phyloP scores from a whole-genome alignment of 2,888 invertebrate genomes.

The Seladonia tumulorum region DNA sequence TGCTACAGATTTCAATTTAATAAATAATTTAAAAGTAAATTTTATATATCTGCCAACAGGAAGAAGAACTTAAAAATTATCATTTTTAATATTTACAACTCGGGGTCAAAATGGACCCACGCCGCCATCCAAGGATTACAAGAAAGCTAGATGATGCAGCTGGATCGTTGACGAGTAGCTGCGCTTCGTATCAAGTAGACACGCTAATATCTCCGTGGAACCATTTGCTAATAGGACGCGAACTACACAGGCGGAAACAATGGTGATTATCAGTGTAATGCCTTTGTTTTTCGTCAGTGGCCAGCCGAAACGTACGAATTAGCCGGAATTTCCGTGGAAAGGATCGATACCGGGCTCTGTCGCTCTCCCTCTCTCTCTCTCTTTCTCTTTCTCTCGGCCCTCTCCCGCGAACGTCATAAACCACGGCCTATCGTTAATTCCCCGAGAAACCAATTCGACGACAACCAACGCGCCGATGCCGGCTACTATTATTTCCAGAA shows the following conservation, averaged over 20 bases:
- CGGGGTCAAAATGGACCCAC: too few species aligned
- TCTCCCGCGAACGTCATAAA: slow-evolving; percentile 65
- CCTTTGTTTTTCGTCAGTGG: slow-evolving; percentile 43
- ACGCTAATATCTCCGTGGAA: neutral
- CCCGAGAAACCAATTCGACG: slow-evolving; percentile 66
- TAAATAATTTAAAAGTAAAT: neutral
- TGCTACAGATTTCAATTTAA: neutral
- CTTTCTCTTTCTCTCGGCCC: neutral
- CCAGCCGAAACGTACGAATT: slow-evolving; percentile 55
- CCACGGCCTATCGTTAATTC: slow-evolving; percentile 67
- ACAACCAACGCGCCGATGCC: slow-evolving; percentile 53
- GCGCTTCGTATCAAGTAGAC: neutral
- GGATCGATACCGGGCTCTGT: slow-evolving; percentile 57
- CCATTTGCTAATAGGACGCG: neutral
- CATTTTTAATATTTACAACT: neutral
- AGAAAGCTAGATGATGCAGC: neutral
- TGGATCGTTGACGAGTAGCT: neutral
- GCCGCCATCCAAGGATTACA: neutral
- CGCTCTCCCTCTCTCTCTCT: neutral
- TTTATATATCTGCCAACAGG: too few species aligned
- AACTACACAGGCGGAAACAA: slow-evolving; percentile 8
- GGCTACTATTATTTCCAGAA: slow-evolving; percentile 78
- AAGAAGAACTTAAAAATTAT: too few species aligned
- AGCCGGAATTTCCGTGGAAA: slow-evolving; percentile 31
- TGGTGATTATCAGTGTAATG: slow-evolving; percentile 39